Evolutionary conservation across 2,888 invertebrate genomes (phyloP), one percentile per base, ranked within the genome.

Genomic region (Drosophila nr. perissopoda): DNA sequence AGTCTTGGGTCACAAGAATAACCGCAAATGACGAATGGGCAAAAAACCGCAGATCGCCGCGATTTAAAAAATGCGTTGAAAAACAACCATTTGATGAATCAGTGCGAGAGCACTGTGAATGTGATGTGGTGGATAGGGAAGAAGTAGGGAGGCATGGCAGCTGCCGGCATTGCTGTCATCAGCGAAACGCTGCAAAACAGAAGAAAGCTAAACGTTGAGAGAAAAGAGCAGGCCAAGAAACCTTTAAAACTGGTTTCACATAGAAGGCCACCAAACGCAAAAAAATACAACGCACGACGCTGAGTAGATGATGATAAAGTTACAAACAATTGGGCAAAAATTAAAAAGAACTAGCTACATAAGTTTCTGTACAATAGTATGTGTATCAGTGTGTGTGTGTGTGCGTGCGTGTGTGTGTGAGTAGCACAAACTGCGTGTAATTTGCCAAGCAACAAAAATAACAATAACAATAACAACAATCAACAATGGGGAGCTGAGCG

Each of bases 151-250:
- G 36, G 34, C 27, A 33, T n/a, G 42, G 36, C 56, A n/a, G 64
- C 48, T 67, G 71, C 81, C 83, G 89, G 83, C 76, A 59, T 75
- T 76, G 81, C 86, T 88, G 88, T 86, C 84, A 84, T 88, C 83
- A 79, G 87, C 84, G 87, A 83, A 86, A 68, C 69, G 71, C 79
- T 67, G 78, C 83, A 76, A 84, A 84, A 74, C 87, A 81, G 73
- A 85, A 88, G 84, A 85, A 85, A 85, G 84, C 84, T 85, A 83
- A 85, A 88, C 75, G 73, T 57, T 65, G 74, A 73, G 82, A 68
- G 71, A 73, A 74, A 77, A 89, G 77, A 74, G 78, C 71, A 74
- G 74, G 74, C 79, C 68, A 77, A 82, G 83, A 84, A 86, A 85
- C 74, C 72, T 84, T 79, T 78, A 74, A 86, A 88, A 88, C 84